A percentile compares a stretch with the other conserved stretches of the same genome.
These are phyloP conservation scores for Aviceda subcristata DNA, from an alignment of 2,113 vertebrate genomes.

Conservation along the genomic window DNA sequence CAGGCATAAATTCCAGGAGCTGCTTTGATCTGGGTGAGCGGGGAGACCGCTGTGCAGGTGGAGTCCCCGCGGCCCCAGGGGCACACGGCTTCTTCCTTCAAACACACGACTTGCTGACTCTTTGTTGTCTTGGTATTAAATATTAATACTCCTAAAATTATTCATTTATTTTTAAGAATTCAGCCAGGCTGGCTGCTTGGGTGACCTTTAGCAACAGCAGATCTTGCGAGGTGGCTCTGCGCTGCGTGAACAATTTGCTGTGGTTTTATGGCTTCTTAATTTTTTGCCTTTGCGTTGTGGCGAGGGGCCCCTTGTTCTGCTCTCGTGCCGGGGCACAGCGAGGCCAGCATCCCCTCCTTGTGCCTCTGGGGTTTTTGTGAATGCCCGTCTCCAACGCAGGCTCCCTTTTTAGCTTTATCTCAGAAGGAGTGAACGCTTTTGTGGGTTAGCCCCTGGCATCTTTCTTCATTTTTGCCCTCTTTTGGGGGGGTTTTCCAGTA, in stretches of 20 bases:
- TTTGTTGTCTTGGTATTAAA: not conserved
- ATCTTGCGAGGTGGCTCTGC: not conserved
- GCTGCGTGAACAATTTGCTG: not conserved
- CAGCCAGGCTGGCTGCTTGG: not conserved
- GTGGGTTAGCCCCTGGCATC: not conserved
- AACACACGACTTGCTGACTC: not conserved
- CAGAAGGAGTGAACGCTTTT: not conserved
- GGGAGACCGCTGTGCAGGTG: not conserved
- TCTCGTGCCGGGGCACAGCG: not conserved
- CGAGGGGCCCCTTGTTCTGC: not conserved
- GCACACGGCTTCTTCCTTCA: not conserved
- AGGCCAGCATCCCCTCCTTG: not conserved
- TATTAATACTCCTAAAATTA: not conserved
- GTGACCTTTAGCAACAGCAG: not conserved
- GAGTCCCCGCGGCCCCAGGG: not conserved
- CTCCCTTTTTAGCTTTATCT: not conserved
- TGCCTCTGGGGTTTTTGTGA: not conserved
- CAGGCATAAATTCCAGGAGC: not conserved
- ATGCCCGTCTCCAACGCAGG: not conserved
- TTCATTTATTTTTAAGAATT: not conserved
- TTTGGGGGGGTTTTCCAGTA: not conserved
- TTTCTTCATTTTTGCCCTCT: not conserved
- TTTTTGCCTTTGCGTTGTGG: not conserved
- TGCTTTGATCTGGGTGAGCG: not conserved
- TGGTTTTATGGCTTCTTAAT: not conserved